Evolutionary conservation across 2,113 vertebrate genomes (phyloP), one percentile per base, ranked within the genome.

Genomic region (Galeopterus variegatus): DNA sequence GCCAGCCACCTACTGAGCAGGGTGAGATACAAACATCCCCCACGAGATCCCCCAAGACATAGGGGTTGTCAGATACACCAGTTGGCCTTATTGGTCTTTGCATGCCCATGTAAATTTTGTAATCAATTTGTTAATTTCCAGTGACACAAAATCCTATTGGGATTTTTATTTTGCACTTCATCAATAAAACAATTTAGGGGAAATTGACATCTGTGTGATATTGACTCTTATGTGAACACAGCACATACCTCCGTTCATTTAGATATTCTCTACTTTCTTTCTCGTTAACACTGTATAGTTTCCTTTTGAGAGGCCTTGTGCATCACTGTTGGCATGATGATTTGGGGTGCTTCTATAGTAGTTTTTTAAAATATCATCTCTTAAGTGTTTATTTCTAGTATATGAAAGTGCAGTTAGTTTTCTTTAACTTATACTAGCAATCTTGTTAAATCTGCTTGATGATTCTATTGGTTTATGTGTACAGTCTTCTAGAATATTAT

Each of bases 31-130:
- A 26, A 23, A 8, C 41, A 41, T 36, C 72, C 41, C 72, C 41
- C 52, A 31, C 11, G 9, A 14, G 10, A 45, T 14, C 50, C 36
- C 9, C 58, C 67, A n/a, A 56, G 28, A 15, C 12, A 36, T 19
- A 36, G 73, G 41, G 18, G 21, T 31, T 67, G 15, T 65, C 3
- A 65, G 45, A 54, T 41, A 17, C 1, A 5, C 31, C 48, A 41
- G 4, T 31, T 21, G 9, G 50, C 6, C 10, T 33, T 4, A 2
- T 45, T 45, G 12, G 36, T 48, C 17, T 75, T 62, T 0, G 0
- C 2, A 8, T 13, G 56, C 15, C 24, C 8, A 12, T 12, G 6
- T n/a, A 48, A 15, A 33, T 56, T 94, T 65, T 56, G 21, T 5
- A 83, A n/a, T 48, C n/a, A 56, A 6, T 18, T 36, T 28, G 9